Evolutionary conservation across 1,140 invertebrate genomes (phyloP).

Genomic region (Pseudomyrmex gracilis): DNA sequence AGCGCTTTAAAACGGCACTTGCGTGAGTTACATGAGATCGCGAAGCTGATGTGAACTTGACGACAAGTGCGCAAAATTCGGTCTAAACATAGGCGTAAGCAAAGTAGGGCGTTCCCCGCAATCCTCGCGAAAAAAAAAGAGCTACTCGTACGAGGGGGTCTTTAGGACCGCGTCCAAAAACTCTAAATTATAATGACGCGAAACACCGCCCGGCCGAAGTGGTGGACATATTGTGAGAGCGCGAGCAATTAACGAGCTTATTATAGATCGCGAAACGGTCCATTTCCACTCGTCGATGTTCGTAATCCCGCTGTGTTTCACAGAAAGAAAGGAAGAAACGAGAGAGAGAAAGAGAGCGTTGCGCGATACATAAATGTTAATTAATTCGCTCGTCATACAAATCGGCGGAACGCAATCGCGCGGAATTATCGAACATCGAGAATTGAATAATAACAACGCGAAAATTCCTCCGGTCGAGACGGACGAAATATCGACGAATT

Average conservation of each 20-base stretch:
- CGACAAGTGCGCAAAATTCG: slow-evolving; percentile 14
- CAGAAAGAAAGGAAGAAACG: background rate
- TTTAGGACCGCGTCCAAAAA: slow-evolving; percentile 63
- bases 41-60: slow-evolving; percentile 30
- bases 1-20: background rate
- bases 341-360: background rate
- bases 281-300: slow-evolving; percentile 63
- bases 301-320: background rate
- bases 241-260: slow-evolving; percentile 65
- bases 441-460: background rate
- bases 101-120: slow-evolving; percentile 52
- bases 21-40: background rate
- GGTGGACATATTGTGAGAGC: slow-evolving; percentile 62
- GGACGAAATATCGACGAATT: background rate
- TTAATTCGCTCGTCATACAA: slow-evolving; percentile 1
- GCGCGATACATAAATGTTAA: background rate
- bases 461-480: background rate
- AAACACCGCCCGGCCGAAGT: slow-evolving; percentile 53
- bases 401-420: background rate
- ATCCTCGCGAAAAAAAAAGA: slow-evolving; percentile 35
- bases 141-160: background rate
- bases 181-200: slow-evolving; percentile 75
- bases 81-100: slow-evolving; percentile 43
- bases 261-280: slow-evolving; percentile 71
- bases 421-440: background rate